Evolutionary conservation across 2,888 invertebrate genomes (phyloP), one percentile per base, ranked within the genome.

Genomic region (Eristalis pertinax): DNA sequence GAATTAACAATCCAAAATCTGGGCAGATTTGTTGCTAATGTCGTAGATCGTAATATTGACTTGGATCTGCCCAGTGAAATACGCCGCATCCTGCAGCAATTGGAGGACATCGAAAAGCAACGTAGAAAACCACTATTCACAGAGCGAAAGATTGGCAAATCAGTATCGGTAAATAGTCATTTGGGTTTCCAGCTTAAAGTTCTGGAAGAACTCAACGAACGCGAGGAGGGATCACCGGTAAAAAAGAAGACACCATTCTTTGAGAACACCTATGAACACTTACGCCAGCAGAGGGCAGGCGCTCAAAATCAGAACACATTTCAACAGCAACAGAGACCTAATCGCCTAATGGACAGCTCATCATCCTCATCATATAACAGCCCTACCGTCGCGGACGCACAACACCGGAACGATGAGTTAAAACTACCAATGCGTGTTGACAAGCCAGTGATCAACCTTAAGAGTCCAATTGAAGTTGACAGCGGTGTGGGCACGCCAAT

Each of bases 1-100:
- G 97, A 97, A 91, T 95, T 96, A 11, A 96, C 97, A 0, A 94
- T 97, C 0, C 94, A 95, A 0, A 94, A 96, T 0, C 93, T 97
- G 5, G 96, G 96, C 4, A 94, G 95, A 2, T 97, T 95, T 91
- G 95, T 97, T n/a, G 94, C 95, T 7, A 94, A 95, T 4, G 91
- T 97, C 72, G 94, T 95, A 26, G 95, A 96, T 56, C 94, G 94
- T 19, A 95, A 95, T 73, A 94, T 95, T 58, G 95, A 95, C 60
- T 92, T 95, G 15, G 97, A 97, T 69, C 93, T 96, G 67, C 97
- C 97, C 0, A 93, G 94, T 0, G 97, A 97, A 83, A 95, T 97
- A 4, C 95, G 96, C 70, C 94, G 96, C 88, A 96, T 97, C 63
- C 94, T 97, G 0, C 95, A 96, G 35, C 96, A 95, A 92, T 89